Conservation (phyloP, 2,888 invertebrate genomes). For the Adelognathus sp. region DNA sequence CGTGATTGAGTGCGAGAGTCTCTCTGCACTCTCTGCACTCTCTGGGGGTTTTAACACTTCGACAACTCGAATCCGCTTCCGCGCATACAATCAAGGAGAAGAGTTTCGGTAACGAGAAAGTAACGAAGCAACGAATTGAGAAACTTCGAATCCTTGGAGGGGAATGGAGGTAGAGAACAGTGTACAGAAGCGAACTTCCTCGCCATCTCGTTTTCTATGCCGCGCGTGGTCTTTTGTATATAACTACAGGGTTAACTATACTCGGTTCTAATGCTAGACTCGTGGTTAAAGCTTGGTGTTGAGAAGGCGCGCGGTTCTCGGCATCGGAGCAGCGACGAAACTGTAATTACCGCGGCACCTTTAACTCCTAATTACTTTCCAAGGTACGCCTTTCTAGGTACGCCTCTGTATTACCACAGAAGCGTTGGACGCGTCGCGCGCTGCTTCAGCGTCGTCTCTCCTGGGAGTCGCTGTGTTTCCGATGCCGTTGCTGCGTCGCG, state of each 20-base stretch:
- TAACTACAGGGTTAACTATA: constrained; percentile 5
- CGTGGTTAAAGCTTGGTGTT: background rate
- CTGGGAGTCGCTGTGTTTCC: background rate
- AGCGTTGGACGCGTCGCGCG: constrained; percentile 34
- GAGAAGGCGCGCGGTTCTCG: constrained; percentile 2
- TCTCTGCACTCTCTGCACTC: background rate
- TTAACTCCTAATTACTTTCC: constrained; percentile 71
- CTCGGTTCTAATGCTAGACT: background rate
- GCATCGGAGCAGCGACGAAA: constrained; percentile 50
- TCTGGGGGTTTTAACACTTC: background rate
- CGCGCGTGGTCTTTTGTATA: constrained; percentile 22
- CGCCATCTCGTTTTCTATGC: background rate
- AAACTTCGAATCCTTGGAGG: constrained; percentile 36
- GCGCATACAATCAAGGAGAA: constrained; percentile 45
- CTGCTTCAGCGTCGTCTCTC: constrained; percentile 1
- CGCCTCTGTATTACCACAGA: constrained; percentile 41
- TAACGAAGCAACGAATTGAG: constrained; percentile 36
- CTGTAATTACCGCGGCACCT: constrained; percentile 69
- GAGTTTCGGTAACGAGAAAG: constrained; percentile 20
- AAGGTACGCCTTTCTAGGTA: constrained; percentile 64
- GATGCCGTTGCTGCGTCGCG: background rate
- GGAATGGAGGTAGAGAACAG: background rate
- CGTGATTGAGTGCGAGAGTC: constrained; percentile 37
- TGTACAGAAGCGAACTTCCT: background rate
- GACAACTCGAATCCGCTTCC: background rate